Evolutionary conservation across 2,113 vertebrate genomes (phyloP).

Genomic region (Sialia sialis): DNA sequence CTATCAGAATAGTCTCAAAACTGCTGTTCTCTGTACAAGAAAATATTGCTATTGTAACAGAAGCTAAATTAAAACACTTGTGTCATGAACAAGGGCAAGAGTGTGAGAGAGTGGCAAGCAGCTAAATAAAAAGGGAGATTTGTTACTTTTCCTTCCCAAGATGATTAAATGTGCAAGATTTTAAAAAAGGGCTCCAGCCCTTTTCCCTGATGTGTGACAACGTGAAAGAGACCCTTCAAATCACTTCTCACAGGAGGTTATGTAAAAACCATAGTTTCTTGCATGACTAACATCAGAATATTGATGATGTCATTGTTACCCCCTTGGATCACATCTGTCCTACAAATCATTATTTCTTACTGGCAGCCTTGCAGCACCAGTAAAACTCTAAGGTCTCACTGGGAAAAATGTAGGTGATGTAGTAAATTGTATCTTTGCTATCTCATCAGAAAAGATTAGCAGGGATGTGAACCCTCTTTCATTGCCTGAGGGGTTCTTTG

Average conservation of each 20-base stretch:
- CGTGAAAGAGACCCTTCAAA: neutral
- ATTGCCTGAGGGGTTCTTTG: neutral
- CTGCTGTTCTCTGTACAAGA: neutral
- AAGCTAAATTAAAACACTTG: constrained; percentile 27
- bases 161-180: neutral
- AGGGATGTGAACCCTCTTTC: neutral
- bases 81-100: neutral
- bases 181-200: neutral
- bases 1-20: neutral
- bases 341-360: neutral
- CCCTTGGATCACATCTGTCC: neutral
- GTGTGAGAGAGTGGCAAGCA: neutral
- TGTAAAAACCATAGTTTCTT: neutral
- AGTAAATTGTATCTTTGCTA: neutral
- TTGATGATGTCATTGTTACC: neutral
- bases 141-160: constrained; percentile 11
- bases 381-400: neutral
- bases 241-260: neutral
- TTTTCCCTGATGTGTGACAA: neutral
- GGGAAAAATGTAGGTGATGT: neutral
- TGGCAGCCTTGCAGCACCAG: neutral
- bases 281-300: neutral
- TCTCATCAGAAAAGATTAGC: neutral
- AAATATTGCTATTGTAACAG: constrained; percentile 23
- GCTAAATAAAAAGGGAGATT: constrained; percentile 20